Base-by-base conservation (phyloP, 1,140 invertebrate species). In the Aricia agestis region DNA sequence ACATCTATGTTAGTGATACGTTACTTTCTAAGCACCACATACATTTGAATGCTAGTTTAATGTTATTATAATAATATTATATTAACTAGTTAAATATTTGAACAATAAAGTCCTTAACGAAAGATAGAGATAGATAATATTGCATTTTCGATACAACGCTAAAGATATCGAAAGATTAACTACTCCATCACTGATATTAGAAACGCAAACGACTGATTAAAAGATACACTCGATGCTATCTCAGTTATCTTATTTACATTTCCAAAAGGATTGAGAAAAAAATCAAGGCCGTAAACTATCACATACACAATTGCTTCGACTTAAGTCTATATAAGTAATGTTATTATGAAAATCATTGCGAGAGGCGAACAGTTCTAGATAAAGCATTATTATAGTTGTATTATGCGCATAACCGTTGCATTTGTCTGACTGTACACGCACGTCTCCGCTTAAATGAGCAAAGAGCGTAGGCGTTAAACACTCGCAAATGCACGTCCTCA, bases 161-260 rank as follows among this genome's bases (percentile, higher is more conserved):
- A 19, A 31, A 68, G 31, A 42, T 69, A 69, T 69, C 68, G 68
- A 61, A 69, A 69, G 41, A 77, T 13, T 52, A 52, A 52, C 74
- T 78, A 77, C 78, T 83, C 77, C 69, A 82, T 80, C 78, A 79
- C 74, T 83, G 74, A 73, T 77, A 81, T 81, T 82, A 45, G 73
- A 69, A 76, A 77, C 73, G 78, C 72, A 69, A 76, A 77, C 73
- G 78, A 82, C 78, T 41, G 68, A 61, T 69, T 61, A 84, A 82
- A 84, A 83, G 77, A 19, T 68, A 80, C 75, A 82, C 78, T 77
- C 78, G 78, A 79, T 79, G 76, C 80, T 77, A 75, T 72, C 72
- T 75, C 32, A 75, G 69, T 84, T 84, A 91, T 89, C 87, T 88
- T 91, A 90, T 86, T 85, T 86, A 89, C 87, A 87, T 85, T 84